Base-by-base conservation (phyloP, 2,797 vertebrate species). In the Phyllotis vaccarum region DNA sequence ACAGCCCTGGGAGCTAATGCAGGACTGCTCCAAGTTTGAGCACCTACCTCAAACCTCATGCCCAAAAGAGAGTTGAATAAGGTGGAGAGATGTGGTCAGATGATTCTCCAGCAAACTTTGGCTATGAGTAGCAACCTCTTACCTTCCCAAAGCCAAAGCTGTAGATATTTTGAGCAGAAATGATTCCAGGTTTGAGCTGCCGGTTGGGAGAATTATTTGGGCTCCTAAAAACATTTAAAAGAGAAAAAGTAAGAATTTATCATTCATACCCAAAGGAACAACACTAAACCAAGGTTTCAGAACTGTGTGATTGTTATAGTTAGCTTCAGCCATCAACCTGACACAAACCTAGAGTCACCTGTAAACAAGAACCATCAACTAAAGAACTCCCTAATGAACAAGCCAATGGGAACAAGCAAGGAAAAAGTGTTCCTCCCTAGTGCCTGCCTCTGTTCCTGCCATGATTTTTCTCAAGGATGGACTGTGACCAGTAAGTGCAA, bases 71-170 rank as follows among this genome's bases (percentile, higher is more conserved):
- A 83, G 16, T 2, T 56, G 6, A 62, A 62, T 2, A 78, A 95
- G 56, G 52, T 3, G n/a, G 27, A 10, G 27, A 70, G 31, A 52
- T 3, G 34, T 46, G 72, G 10, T 60, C 60, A 31, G 5, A 1
- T 13, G 31, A 78, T 31, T 54, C 40, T 64, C 24, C 70, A 1
- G 14, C 8, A 90, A 76, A 93, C 4, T 16, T 54, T 62, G 43
- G 58, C 31, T 72, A 29, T 54, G 70, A 62, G 2, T 22, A 14
- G 37, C 46, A 92, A 93, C 17, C 24, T 6, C 97, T 97, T 98
- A 99, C 99, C 99, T 99, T 99, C 94, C 99, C 99, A 98, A 99
- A 99, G 66, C 99, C 99, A 95, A 99, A 99, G 98, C 98, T 99
- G 97, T 98, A 98, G 86, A 98, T 97, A 91, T 97, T 98, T 97